These are phyloP conservation scores for Idaea aversata DNA, from an alignment of 2,888 invertebrate genomes.

Conservation along the genomic window DNA sequence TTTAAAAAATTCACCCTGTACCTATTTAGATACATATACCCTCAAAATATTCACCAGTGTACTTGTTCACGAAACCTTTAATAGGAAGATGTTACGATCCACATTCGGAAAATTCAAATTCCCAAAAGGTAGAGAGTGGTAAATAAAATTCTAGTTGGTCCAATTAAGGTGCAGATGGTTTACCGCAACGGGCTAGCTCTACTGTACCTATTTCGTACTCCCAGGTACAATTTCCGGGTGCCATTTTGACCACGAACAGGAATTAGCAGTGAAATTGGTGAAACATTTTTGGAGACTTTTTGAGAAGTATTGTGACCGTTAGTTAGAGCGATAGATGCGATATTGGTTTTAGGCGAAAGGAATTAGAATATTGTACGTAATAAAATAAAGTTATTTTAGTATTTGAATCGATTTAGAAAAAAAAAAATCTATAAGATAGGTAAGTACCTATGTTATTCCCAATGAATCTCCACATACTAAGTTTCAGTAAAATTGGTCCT, in stretches of 20 bases:
- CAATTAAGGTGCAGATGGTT: slow-evolving; percentile 21
- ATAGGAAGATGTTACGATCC: not conserved
- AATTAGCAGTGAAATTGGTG: slow-evolving; percentile 16
- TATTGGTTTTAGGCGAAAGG: not conserved
- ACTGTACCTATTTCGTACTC: not conserved
- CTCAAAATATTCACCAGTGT: not conserved
- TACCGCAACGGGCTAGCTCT: slow-evolving; percentile 10
- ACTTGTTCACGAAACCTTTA: too few relatives aligned
- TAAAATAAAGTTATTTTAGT: not conserved
- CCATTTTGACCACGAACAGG: slow-evolving; percentile 10
- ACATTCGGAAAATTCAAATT: not conserved
- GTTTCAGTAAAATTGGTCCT: too few relatives aligned
- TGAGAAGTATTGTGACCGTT: slow-evolving; percentile 7
- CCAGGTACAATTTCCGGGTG: slow-evolving; percentile 10
- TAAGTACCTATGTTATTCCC: too few relatives aligned
- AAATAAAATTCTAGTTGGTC: slow-evolving; percentile 14
- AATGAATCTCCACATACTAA: too few relatives aligned
- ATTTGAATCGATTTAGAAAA: too few relatives aligned
- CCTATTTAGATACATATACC: not conserved
- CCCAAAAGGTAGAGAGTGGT: not conserved
- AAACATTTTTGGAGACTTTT: slow-evolving; percentile 16
- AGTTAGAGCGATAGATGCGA: not conserved
- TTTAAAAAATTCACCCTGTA: too few relatives aligned
- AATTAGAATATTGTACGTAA: not conserved
- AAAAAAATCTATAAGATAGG: too few relatives aligned